Percentiles rank a stretch among this genome's conserved stretches.
Conservation (phyloP, 2,797 vertebrate genomes). For the Pelobates cultripes region DNA sequence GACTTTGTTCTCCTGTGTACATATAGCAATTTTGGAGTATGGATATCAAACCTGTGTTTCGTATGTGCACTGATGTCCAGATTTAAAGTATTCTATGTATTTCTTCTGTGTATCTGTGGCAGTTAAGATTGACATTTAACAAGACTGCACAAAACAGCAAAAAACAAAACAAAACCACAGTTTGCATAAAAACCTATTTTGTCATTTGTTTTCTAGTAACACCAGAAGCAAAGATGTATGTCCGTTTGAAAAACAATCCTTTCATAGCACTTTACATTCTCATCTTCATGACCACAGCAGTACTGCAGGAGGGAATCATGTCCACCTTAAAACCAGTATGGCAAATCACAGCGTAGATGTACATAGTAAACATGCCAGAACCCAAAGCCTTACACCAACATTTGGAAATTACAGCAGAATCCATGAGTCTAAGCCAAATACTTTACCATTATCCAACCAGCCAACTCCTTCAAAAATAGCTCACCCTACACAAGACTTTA, state of each 20-base stretch:
- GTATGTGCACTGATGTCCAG: no score
- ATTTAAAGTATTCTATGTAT: no score
- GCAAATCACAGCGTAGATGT: constrained; percentile 67
- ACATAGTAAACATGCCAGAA: constrained; percentile 65
- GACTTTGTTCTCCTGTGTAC: no score
- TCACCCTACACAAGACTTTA: constrained; percentile 51
- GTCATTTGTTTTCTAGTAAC: constrained; percentile 15
- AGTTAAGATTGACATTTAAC: no score
- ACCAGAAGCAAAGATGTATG: constrained; percentile 39
- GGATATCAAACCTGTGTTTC: no score
- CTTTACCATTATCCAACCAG: constrained; percentile 60
- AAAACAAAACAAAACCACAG: no score
- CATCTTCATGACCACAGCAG: constrained; percentile 49
- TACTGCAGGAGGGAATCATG: constrained; percentile 21
- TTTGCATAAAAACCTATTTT: no score
- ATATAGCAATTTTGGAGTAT: no score
- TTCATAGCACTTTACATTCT: constrained; percentile 60
- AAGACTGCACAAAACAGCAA: no score
- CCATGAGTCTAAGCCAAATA: constrained; percentile 61
- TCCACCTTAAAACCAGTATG: constrained; percentile 46
- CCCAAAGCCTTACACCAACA: constrained; percentile 53
- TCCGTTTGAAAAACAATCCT: constrained; percentile 56
- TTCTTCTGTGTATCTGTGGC: no score
- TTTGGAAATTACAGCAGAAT: constrained; percentile 58
- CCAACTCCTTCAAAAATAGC: constrained; percentile 62